phyloP scores from a whole-genome alignment of 2,113 vertebrate species.

The Cygnus atratus region DNA sequence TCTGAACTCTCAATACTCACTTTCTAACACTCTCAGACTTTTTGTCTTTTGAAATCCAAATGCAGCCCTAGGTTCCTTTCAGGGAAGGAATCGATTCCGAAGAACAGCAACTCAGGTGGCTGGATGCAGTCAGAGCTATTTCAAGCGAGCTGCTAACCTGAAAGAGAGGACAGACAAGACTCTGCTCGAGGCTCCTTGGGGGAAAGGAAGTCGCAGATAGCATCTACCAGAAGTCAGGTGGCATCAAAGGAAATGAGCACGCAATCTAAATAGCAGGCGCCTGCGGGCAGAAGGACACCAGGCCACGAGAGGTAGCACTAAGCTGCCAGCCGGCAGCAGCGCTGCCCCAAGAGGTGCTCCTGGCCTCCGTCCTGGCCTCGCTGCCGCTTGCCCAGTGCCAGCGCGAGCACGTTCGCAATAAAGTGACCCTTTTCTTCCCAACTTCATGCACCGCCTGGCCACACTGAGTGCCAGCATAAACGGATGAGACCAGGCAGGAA shows the following conservation, averaged over 20 bases:
- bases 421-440: background rate
- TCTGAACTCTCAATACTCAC: background rate
- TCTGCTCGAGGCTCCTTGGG: background rate
- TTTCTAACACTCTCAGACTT: background rate
- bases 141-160: background rate
- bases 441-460: background rate
- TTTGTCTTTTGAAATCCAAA: background rate
- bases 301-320: rapidly evolving
- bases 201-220: background rate
- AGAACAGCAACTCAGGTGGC: background rate
- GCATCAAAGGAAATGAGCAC: background rate
- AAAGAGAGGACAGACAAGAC: no score
- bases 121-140: background rate
- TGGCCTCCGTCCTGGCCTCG: background rate
- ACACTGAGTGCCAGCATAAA: rapidly evolving
- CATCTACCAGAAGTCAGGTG: background rate
- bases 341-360: background rate
- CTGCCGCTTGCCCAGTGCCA: rapidly evolving
- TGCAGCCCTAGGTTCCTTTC: background rate
- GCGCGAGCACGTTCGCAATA: rapidly evolving
- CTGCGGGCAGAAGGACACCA: background rate
- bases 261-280: background rate
- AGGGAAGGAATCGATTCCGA: rapidly evolving
- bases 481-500: background rate
- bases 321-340: rapidly evolving